These are phyloP conservation scores for Sardinella longiceps DNA, from an alignment of 2,797 vertebrate genomes.

Conservation along the genomic window DNA sequence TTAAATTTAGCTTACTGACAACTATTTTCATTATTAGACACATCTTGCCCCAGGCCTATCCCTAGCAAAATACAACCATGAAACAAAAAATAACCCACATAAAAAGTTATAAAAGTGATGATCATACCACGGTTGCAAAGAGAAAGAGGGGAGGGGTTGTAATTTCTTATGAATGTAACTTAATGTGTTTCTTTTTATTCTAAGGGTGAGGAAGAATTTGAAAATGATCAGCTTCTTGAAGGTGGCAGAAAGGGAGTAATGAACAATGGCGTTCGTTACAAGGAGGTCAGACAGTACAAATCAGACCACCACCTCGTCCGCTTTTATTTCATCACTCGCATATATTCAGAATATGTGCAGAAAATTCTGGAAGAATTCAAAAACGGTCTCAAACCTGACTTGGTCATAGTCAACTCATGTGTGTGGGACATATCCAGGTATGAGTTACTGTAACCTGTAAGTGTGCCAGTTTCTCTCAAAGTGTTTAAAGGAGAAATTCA, in stretches of 20 bases:
- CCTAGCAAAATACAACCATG: no score
- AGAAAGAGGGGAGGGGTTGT: no score
- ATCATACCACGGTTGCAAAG: no score
- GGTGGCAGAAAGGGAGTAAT: conserved; percentile 71
- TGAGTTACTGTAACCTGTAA: neutral
- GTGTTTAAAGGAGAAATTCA: no score
- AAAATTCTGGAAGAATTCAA: conserved; percentile 79
- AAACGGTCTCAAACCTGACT: conserved; percentile 74
- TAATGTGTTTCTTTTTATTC: neutral
- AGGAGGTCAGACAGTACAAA: conserved; percentile 83
- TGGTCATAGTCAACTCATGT: conserved; percentile 86
- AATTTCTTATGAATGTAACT: no score
- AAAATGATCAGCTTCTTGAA: conserved; percentile 81
- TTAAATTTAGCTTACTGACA: no score
- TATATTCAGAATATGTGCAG: conserved; percentile 81
- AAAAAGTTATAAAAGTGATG: no score
- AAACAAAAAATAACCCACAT: no score
- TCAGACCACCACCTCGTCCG: conserved; percentile 80
- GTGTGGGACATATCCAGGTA: conserved; percentile 90
- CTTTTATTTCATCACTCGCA: conserved; percentile 85
- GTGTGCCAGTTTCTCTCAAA: neutral
- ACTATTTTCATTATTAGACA: no score
- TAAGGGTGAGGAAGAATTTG: conserved; percentile 84
- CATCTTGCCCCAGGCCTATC: no score
- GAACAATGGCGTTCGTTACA: conserved; percentile 78